These are phyloP conservation scores for Acanthornis magna DNA, from an alignment of 2,797 vertebrate species.

Conservation along the genomic window DNA sequence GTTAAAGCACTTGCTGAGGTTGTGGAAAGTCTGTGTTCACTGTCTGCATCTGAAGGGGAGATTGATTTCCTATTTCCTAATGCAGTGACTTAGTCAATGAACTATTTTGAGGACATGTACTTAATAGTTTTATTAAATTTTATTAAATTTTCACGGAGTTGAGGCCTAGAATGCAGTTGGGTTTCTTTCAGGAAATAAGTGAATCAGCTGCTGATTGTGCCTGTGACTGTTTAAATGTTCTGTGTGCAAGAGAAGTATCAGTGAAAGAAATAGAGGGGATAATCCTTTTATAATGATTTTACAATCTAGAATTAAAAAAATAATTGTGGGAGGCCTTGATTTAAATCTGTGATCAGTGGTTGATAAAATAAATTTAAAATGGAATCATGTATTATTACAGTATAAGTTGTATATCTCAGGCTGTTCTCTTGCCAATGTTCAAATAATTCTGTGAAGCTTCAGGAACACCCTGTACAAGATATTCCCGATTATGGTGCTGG, in stretches of 20 bases:
- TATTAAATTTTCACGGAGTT: background rate
- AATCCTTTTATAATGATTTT: background rate
- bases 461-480: background rate
- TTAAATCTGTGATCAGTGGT: background rate
- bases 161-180: background rate
- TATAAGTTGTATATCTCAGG: background rate
- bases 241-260: background rate
- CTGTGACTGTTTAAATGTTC: background rate
- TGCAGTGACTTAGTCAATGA: background rate
- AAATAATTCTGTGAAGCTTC: background rate
- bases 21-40: background rate
- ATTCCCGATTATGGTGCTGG: background rate
- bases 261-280: background rate
- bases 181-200: background rate
- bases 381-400: background rate
- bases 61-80: background rate
- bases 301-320: background rate
- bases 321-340: background rate
- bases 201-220: background rate
- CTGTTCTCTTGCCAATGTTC: background rate
- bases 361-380: background rate
- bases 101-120: background rate
- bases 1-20: background rate
- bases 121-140: background rate
- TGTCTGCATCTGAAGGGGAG: background rate